Base-by-base conservation (phyloP, 2,888 invertebrate genomes). In the Periphyllus acericola region DNA sequence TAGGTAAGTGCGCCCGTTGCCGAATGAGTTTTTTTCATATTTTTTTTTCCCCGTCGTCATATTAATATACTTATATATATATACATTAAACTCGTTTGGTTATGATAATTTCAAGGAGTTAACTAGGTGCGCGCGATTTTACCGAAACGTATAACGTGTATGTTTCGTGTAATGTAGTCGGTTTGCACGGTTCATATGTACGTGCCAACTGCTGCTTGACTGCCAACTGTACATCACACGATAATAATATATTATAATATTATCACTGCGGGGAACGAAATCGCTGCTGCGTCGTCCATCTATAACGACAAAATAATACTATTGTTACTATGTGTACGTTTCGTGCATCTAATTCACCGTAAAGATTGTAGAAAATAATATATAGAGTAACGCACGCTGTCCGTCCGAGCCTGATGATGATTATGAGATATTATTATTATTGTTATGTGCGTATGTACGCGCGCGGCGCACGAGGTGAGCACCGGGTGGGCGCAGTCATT, bases 321-420 rank as follows among this genome's bases (percentile, higher is more conserved):
- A n/a, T n/a, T 68, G 29, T 68, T 8, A 11, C 3, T 25, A 60
- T 60, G n/a, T 46, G 32, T 76, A n/a, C n/a, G 8, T 46, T 76
- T 76, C 76, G 76, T 76, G 76, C 72, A 34, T 76, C 25, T 76
- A 76, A 76, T 76, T 76, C 29, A 34, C 76, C 76, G 76, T 40
- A 40, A 76, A 76, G n/a, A 76, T 29, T 19, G 74, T 46, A 1
- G 46, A 14, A 46, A 46, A 14, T 46, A 46, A 14, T 46, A 46
- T 46, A 46, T 46, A 46, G 46, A 46, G 46, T 46, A 29, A 68
- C 29, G 68, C 14, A 68, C 68, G 68, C 68, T 6, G 55, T 55
- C 60, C 6, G 60, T 25, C 17, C 68, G 68, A 68, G n/a, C n/a
- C 21, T 11, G 68, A 68, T 29, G 68, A 66, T 21, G 66, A n/a